Conservation (phyloP, 2,113 vertebrate genomes). For the Anolis carolinensis region DNA sequence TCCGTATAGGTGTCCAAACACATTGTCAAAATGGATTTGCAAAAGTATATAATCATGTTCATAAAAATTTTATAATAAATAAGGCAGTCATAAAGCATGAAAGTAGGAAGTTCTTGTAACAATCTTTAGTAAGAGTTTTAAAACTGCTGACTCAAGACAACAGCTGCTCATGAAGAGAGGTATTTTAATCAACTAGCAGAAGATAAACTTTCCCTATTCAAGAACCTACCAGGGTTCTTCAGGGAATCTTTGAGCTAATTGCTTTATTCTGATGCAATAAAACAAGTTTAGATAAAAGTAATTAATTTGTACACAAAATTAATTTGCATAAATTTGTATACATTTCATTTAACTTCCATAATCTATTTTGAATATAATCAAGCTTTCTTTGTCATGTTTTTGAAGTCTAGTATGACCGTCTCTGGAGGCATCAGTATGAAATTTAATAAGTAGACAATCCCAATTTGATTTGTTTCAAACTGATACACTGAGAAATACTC, state of each 20-base stretch:
- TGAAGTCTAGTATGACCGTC: background rate
- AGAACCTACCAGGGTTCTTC: conserved; percentile 19
- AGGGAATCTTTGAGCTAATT: conserved; percentile 37
- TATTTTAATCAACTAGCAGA: conserved; percentile 32
- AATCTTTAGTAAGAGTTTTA: conserved; percentile 33
- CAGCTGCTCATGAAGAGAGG: conserved; percentile 43
- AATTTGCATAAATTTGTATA: too few species aligned
- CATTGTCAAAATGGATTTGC: background rate
- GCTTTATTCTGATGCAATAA: conserved; percentile 15
- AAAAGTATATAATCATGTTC: background rate
- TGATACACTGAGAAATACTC: background rate
- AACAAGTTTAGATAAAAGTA: conserved; percentile 6
- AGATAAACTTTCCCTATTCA: conserved; percentile 42
- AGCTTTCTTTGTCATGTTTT: background rate
- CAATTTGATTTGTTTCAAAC: background rate
- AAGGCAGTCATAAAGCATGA: background rate
- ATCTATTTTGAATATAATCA: background rate
- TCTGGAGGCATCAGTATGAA: background rate
- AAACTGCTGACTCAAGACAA: conserved; percentile 53
- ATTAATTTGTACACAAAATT: background rate
- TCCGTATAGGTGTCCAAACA: background rate
- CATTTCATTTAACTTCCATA: conserved; percentile 14
- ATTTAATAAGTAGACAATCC: background rate
- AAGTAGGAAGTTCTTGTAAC: background rate
- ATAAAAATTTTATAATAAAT: rapidly evolving